Percentiles rank a stretch among this genome's conserved stretches.
phyloP scores from a whole-genome alignment of 2,888 invertebrate genomes.

The Arge pagana region DNA sequence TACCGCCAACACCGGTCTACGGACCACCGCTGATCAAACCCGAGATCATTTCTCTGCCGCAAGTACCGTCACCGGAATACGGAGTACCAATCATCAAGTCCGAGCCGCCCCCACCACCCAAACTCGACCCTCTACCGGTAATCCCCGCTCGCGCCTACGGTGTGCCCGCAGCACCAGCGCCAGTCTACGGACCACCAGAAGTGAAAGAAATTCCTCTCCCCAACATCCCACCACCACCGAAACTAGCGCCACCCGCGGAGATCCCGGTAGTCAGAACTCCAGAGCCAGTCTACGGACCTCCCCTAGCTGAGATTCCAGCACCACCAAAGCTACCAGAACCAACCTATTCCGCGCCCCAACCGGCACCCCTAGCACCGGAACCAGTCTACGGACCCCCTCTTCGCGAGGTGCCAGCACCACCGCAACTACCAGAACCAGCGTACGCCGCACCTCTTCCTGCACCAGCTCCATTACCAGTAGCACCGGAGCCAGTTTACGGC shows the following conservation, averaged over 20 bases:
- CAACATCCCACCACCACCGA: not conserved
- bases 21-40: not conserved
- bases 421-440: not conserved
- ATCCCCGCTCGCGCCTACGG: conserved; percentile 1
- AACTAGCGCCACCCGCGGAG: too few species aligned
- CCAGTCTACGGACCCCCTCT: conserved; percentile 3
- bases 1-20: not conserved
- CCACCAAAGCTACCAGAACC: conserved; percentile 4
- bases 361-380: not conserved
- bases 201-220: not conserved
- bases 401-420: conserved; percentile 1
- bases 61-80: not conserved
- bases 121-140: not conserved
- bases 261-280: too few species aligned
- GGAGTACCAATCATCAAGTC: not conserved
- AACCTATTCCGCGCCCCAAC: too few species aligned
- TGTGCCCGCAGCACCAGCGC: conserved; percentile 6
- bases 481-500: not conserved
- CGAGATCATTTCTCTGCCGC: not conserved
- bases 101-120: not conserved
- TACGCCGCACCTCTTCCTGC: not conserved
- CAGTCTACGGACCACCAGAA: conserved; percentile 7
- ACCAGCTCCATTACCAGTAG: not conserved
- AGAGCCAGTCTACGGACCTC: not conserved
- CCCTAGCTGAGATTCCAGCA: conserved; percentile 1